These are phyloP conservation scores for Dioctria rufipes DNA, from an alignment of 2,888 invertebrate genomes.

Conservation along the genomic window DNA sequence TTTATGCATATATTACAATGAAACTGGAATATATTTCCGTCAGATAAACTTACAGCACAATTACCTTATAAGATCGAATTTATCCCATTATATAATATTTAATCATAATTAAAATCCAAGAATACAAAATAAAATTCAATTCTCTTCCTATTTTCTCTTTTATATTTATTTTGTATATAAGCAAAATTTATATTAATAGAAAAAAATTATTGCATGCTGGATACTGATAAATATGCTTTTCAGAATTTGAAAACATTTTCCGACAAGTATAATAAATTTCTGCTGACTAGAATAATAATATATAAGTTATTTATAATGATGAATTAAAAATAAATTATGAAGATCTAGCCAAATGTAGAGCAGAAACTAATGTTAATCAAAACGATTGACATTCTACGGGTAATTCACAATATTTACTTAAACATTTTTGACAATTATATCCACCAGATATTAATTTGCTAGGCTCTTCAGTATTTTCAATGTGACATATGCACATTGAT, in stretches of 20 bases:
- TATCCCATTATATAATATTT: no score
- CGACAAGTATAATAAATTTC: slow-evolving; percentile 80
- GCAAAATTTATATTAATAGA: no score
- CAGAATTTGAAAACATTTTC: slow-evolving; percentile 76
- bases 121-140: no score
- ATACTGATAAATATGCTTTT: slow-evolving; percentile 90
- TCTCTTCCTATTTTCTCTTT: no score
- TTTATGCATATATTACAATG: no score
- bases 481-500: slow-evolving; percentile 94
- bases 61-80: no score
- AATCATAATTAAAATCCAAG: no score
- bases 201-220: no score
- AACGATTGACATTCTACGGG: slow-evolving; percentile 98
- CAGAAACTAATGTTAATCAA: slow-evolving; percentile 95
- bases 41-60: no score
- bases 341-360: slow-evolving; percentile 97
- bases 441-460: slow-evolving; percentile 82
- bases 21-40: no score
- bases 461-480: slow-evolving; percentile 81
- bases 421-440: slow-evolving; percentile 95
- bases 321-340: slow-evolving; percentile 97
- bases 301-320: slow-evolving; percentile 86
- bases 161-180: no score
- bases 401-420: slow-evolving; percentile 97
- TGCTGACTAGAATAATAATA: slow-evolving; percentile 76